These are phyloP conservation scores for Lucifuga dentata DNA, from an alignment of 2,113 vertebrate species.

Conservation along the genomic window DNA sequence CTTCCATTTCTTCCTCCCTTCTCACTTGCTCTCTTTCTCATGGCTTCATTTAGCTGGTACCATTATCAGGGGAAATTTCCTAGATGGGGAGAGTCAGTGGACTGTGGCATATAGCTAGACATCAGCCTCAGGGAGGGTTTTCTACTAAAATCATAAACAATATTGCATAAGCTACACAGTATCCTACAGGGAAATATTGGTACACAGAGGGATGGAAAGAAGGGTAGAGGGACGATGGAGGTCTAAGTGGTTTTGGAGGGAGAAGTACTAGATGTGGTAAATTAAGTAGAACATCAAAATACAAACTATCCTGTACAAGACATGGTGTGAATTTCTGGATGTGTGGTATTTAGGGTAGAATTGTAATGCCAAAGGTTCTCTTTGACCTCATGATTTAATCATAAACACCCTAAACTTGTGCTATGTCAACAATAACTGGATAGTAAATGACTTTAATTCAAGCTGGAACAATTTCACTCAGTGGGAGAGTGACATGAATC, in stretches of 20 bases:
- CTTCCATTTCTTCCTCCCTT: conserved; percentile 38
- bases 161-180: conserved; percentile 78
- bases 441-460: not conserved
- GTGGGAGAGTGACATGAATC: not conserved
- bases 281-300: conserved; percentile 66
- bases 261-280: conserved; percentile 72
- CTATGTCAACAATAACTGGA: not conserved
- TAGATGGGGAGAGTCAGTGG: conserved; percentile 84
- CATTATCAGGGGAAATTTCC: conserved; percentile 83
- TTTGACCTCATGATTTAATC: conserved; percentile 17
- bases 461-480: conserved; percentile 3
- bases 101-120: conserved; percentile 74
- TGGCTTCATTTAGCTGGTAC: conserved; percentile 81
- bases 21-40: conserved; percentile 57
- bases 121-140: conserved; percentile 78
- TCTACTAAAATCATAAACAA: conserved; percentile 82
- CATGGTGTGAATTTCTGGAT: conserved; percentile 3
- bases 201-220: conserved; percentile 40
- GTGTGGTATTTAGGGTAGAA: conserved; percentile 1
- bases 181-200: conserved; percentile 56
- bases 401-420: not conserved
- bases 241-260: conserved; percentile 53
- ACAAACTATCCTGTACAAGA: conserved; percentile 50
- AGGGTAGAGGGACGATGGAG: conserved; percentile 59
- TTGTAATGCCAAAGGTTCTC: conserved; percentile 7